Base-by-base conservation (phyloP, 2,888 invertebrate species). In the Teleogryllus oceanicus region DNA sequence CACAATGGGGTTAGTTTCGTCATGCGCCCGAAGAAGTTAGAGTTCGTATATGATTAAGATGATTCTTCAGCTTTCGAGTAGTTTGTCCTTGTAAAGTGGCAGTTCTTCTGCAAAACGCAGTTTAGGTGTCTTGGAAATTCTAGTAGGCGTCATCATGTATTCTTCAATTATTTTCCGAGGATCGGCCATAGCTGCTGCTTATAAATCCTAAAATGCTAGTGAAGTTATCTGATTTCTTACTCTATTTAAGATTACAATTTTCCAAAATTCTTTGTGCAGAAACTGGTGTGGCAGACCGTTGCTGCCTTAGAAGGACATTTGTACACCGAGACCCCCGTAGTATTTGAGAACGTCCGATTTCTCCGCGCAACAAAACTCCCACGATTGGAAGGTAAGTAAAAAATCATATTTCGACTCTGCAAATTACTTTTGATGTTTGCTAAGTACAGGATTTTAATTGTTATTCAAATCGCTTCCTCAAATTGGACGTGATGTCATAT, bases 311-410 rank as follows among this genome's bases (percentile, higher is more conserved):
- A 12, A 18, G 16, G 18, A 18, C 62, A 4, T 18, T 12, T 62
- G 16, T 62, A 89, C 83, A 90, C 91, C 49, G 92, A 94, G 83
- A 89, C 95, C 37, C 91, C 94, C 0, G 93, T 97, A 0, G 91
- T 94, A 10, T 95, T 97, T 86, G 94, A 96, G 85, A 92, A 97
- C 86, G 91, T 97, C 12, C 90, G 91, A 75, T 95, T 97, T 85
- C 91, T 94, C 83, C 89, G 95, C 84, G 96, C 96, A 11, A 96
- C 96, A 1, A 92, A 93, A 83, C 89, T 97, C 80, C 91, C 93
- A 0, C 90, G 91, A 82, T 92, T 92, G 76, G 90, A 62, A 62
- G 62, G 62, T 62, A 4, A 62, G 18, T 12, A 12, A 62, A 62
- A 62, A 62, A 2, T 12, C 18, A 12, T 21, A 13, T 12, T 62